Percentiles rank a stretch among this genome's conserved stretches.
Evolutionary conservation across 2,888 invertebrate genomes (phyloP).

Genomic region (Metellina segmentata): DNA sequence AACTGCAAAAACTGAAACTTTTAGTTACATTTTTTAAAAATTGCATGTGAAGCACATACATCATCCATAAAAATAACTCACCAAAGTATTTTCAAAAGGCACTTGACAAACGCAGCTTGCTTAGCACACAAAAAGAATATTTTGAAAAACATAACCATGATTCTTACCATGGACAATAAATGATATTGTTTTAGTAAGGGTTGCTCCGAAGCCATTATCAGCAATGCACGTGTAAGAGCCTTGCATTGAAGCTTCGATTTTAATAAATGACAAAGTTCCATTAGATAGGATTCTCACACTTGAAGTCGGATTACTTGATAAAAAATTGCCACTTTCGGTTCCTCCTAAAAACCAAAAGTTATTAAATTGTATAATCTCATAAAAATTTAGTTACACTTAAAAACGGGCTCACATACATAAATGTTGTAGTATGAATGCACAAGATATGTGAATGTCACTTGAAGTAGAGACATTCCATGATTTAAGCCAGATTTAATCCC

Average conservation of each 20-base stretch:
- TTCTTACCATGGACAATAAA: constrained; percentile 54
- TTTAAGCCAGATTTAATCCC: no score
- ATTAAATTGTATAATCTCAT: neutral
- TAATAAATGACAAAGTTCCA: constrained; percentile 31
- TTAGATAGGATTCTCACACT: neutral
- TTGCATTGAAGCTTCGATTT: constrained; percentile 47
- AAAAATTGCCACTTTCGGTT: neutral
- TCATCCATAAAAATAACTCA: neutral
- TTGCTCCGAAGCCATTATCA: constrained; percentile 59
- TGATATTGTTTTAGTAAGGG: constrained; percentile 39
- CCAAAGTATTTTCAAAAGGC: neutral
- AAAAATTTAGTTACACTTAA: no score
- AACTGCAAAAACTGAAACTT: no score
- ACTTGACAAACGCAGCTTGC: constrained; percentile 29
- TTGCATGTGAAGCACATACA: neutral
- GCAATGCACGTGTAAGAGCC: constrained; percentile 70
- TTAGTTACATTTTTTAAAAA: neutral
- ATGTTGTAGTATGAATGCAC: no score
- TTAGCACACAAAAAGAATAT: constrained; percentile 34
- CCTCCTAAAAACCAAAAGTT: neutral
- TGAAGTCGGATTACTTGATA: constrained; percentile 13
- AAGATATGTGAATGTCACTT: no score
- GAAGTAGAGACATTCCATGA: no score
- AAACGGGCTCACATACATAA: no score
- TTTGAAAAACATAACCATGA: neutral